These are phyloP conservation scores for Atherix ibis DNA, from an alignment of 2,888 invertebrate species.

Conservation along the genomic window DNA sequence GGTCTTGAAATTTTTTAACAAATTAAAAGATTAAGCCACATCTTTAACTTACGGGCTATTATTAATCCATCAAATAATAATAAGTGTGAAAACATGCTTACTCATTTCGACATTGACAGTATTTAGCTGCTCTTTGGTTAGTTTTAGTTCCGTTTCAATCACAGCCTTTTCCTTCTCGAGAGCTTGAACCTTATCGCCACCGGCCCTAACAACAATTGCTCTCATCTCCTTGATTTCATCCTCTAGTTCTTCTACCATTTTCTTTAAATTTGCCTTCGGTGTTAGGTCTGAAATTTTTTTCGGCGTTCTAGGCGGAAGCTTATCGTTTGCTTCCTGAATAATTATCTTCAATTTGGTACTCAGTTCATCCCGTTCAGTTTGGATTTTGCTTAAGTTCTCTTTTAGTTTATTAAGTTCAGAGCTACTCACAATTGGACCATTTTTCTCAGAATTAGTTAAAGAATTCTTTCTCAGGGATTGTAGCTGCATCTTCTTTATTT, in stretches of 20 bases:
- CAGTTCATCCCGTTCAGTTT: constrained; percentile 49
- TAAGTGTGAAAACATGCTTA: too few relatives aligned
- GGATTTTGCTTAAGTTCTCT: constrained; percentile 37
- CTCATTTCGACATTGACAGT: constrained; percentile 38
- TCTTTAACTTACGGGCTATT: too few relatives aligned
- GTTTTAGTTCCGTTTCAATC: constrained; percentile 48
- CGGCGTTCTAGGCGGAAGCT: constrained; percentile 51
- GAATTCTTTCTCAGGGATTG: constrained; percentile 35
- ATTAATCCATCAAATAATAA: too few relatives aligned
- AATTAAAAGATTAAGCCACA: too few relatives aligned
- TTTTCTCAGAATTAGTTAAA: constrained; percentile 13
- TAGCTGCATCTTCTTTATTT: constrained; percentile 53
- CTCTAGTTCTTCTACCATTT: constrained; percentile 75
- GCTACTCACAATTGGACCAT: constrained; percentile 25
- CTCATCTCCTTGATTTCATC: constrained; percentile 54
- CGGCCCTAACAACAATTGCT: constrained; percentile 29
- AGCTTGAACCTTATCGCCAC: constrained; percentile 34
- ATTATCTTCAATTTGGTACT: constrained; percentile 48
- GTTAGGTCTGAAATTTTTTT: constrained; percentile 53
- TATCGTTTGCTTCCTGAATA: constrained; percentile 46
- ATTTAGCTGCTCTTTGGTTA: constrained; percentile 45
- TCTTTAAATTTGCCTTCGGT: constrained; percentile 39
- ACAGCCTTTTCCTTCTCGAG: constrained; percentile 48
- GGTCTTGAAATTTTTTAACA: too few relatives aligned
- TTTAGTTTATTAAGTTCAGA: constrained; percentile 42